A percentile compares a stretch with the other conserved stretches of the same genome.
Evolutionary conservation across 1,140 invertebrate genomes (phyloP).

Genomic region (Trissolcus basalis): DNA sequence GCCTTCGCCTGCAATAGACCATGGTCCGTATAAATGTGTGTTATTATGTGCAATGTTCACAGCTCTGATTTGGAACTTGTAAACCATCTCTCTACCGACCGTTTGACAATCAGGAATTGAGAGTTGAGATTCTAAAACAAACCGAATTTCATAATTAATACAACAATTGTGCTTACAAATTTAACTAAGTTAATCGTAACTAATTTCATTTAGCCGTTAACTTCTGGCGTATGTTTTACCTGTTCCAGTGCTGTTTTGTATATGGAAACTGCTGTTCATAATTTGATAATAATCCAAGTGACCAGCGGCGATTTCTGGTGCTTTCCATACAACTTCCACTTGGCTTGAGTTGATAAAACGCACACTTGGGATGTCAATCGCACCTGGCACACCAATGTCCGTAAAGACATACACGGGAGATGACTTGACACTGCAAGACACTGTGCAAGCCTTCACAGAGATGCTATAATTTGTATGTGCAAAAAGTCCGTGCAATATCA

Average conservation of each 20-base stretch:
- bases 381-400: conserved; percentile 79
- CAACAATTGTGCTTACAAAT: too few relatives aligned
- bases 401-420: conserved; percentile 75
- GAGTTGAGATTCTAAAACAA: conserved; percentile 65
- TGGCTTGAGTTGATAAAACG: conserved; percentile 73
- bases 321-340: conserved; percentile 78
- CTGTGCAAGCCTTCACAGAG: conserved; percentile 83
- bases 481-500: conserved; percentile 47
- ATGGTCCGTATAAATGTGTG: conserved; percentile 68
- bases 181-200: too few relatives aligned
- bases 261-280: conserved; percentile 59
- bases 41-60: conserved; percentile 69
- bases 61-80: conserved; percentile 71
- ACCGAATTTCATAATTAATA: background rate
- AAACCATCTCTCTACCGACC: conserved; percentile 62
- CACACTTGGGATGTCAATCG: conserved; percentile 74
- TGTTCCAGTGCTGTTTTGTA: conserved; percentile 64
- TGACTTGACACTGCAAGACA: conserved; percentile 79
- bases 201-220: background rate
- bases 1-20: conserved; percentile 72
- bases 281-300: conserved; percentile 78
- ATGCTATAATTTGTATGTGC: conserved; percentile 81
- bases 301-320: conserved; percentile 80
- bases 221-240: conserved; percentile 45
- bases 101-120: conserved; percentile 71